Evolutionary conservation across 2,888 invertebrate genomes (phyloP).

Genomic region (Bombylius discolor): DNA sequence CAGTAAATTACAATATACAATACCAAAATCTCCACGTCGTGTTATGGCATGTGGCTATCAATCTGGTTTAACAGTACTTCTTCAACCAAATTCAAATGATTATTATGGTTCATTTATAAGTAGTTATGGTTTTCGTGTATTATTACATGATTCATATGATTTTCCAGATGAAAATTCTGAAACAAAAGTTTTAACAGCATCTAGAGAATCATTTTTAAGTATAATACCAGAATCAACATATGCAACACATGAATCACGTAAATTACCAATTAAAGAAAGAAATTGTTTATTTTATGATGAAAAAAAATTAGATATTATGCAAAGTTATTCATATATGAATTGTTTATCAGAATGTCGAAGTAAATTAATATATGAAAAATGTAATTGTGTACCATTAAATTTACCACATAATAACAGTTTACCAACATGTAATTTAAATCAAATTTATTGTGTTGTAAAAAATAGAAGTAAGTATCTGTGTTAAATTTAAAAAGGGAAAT

Average conservation of each 20-base stretch:
- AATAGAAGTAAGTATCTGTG: conserved; percentile 22
- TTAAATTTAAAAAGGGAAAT: not conserved
- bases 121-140: conserved; percentile 48
- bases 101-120: conserved; percentile 49
- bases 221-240: conserved; percentile 52
- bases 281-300: conserved; percentile 50
- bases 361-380: conserved; percentile 35
- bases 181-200: conserved; percentile 43
- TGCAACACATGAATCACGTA: conserved; percentile 42
- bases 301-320: conserved; percentile 27
- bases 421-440: conserved; percentile 22
- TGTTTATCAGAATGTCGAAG: conserved; percentile 49
- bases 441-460: conserved; percentile 24
- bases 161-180: conserved; percentile 50
- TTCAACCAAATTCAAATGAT: conserved; percentile 44
- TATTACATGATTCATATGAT: conserved; percentile 51
- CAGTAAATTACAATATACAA: conserved; percentile 31
- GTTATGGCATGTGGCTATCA: conserved; percentile 56
- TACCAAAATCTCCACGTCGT: conserved; percentile 40
- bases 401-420: conserved; percentile 36
- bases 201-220: conserved; percentile 47
- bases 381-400: conserved; percentile 49
- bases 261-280: conserved; percentile 38
- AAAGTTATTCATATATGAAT: conserved; percentile 49
- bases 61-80: conserved; percentile 48